These are phyloP conservation scores for Trichopoda pennipes DNA, from an alignment of 2,888 invertebrate genomes.

Conservation along the genomic window DNA sequence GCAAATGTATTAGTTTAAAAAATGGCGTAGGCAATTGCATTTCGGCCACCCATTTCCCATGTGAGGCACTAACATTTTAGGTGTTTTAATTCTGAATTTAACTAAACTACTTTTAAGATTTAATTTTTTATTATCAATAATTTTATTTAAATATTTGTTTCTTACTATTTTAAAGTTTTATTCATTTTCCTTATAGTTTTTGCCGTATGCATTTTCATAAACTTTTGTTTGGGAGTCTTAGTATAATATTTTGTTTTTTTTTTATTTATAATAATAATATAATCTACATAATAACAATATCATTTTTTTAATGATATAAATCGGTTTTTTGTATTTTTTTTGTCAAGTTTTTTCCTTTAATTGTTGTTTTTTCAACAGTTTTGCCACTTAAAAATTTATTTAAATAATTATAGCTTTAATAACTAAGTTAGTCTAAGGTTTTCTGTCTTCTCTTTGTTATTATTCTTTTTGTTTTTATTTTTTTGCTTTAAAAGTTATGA, in stretches of 20 bases:
- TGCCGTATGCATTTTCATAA: conserved; percentile 35
- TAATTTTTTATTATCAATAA: conserved; percentile 42
- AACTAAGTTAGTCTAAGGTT: conserved; percentile 70
- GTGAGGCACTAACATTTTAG: too few species aligned
- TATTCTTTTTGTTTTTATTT: conserved; percentile 14
- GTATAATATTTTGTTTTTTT: conserved; percentile 51
- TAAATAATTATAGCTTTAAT: conserved; percentile 52
- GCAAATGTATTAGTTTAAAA: too few species aligned
- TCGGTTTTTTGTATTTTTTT: conserved; percentile 72
- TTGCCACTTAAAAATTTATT: conserved; percentile 53
- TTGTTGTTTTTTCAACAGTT: conserved; percentile 78
- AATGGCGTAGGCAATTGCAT: too few species aligned
- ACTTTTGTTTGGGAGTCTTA: conserved; percentile 39
- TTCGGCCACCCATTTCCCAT: too few species aligned
- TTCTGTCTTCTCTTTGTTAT: conserved; percentile 31
- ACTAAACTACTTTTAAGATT: conserved; percentile 10
- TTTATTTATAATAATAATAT: conserved; percentile 75
- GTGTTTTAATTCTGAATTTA: background rate
- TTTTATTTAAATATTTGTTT: conserved; percentile 61
- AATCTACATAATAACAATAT: conserved; percentile 77
- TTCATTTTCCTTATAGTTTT: conserved; percentile 55
- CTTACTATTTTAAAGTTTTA: conserved; percentile 37
- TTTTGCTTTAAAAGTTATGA: conserved; percentile 3
- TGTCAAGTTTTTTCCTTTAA: conserved; percentile 71
- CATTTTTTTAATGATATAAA: conserved; percentile 51